Percentiles rank a stretch among this genome's conserved stretches.
phyloP scores from a whole-genome alignment of 2,113 vertebrate genomes.

The Lethenteron camtschaticum region DNA sequence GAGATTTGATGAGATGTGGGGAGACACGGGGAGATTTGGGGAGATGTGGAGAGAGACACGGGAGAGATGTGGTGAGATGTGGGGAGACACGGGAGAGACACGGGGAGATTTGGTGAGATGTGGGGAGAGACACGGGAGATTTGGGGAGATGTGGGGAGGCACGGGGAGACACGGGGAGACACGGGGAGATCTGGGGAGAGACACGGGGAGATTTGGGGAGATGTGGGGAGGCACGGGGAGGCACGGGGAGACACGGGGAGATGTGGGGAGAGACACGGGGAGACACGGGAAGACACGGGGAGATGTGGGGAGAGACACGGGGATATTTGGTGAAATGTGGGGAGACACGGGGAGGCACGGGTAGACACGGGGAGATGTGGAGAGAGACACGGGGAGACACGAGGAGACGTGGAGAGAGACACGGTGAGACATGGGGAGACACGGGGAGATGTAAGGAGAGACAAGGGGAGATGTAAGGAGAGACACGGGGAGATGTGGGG shows the following conservation, averaged over 20 bases:
- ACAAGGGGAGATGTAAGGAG: no score
- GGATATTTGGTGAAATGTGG: constrained; percentile 13
- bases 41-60: no score
- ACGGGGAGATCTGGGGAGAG: background rate
- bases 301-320: constrained; percentile 1
- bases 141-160: constrained; percentile 10
- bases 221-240: constrained; percentile 3
- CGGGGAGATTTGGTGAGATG: constrained; percentile 12
- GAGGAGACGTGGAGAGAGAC: constrained; percentile 9
- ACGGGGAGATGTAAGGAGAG: no score
- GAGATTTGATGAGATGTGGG: constrained; percentile 13
- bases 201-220: constrained; percentile 11
- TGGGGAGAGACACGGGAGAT: background rate
- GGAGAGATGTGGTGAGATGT: no score
- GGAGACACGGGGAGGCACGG: no score
- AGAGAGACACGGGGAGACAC: background rate
- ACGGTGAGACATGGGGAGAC: no score
- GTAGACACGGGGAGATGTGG: no score
- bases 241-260: no score
- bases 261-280: no score
- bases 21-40: no score
- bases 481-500: constrained; percentile 12
- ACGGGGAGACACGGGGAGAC: no score
- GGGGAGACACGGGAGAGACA: constrained; percentile 3
- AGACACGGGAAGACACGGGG: no score